Base-by-base conservation (phyloP, 1,140 invertebrate genomes). In the Zaprionus kolodkinae region DNA sequence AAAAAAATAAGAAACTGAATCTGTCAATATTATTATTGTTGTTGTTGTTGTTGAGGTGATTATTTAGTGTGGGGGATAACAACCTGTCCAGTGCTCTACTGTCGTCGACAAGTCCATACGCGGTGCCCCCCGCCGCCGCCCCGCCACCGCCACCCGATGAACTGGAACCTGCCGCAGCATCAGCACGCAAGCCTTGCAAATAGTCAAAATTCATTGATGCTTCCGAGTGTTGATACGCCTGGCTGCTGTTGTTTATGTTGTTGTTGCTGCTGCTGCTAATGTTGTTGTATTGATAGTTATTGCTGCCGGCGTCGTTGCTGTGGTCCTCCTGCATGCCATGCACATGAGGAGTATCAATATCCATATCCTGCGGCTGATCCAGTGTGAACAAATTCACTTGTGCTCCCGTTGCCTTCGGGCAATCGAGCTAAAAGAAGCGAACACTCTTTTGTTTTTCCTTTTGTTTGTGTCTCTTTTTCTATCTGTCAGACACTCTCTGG, bases 201-300 rank as follows among this genome's bases (percentile, higher is more conserved):
- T 92, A 91, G 78, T 92, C 91, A 52, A 92, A 92, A 84, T 92
- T 92, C 91, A 92, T 92, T 63, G 91, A 91, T 57, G 91, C 81
- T 55, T 91, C 91, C 69, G 91, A 92, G 35, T 92, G 17, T 25
- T 50, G 81, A 65, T 78, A 78, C 33, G 69, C 78, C 72, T 67
- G 62, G 45, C 45, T 25, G 45, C 11, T 21, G 45, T 15, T 10
- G 61, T 35, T 38, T 4, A 11, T 21, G 45, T 21, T 25, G 45
- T 12, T 10, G 62, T 36, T 43, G 64, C 40, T 76, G 45, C 17
- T 10, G 62, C 43, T 43, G 64, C 40, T 73, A 71, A 59, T 71
- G 63, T 66, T 80, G 66, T 33, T 71, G 64, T 35, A 38, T 43
- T 60, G 57, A 73, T 73, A 48, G 50, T 40, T 79, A 38, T 10